Base-by-base conservation (phyloP, 2,888 invertebrate genomes). In the Melinaea marsaeus region DNA sequence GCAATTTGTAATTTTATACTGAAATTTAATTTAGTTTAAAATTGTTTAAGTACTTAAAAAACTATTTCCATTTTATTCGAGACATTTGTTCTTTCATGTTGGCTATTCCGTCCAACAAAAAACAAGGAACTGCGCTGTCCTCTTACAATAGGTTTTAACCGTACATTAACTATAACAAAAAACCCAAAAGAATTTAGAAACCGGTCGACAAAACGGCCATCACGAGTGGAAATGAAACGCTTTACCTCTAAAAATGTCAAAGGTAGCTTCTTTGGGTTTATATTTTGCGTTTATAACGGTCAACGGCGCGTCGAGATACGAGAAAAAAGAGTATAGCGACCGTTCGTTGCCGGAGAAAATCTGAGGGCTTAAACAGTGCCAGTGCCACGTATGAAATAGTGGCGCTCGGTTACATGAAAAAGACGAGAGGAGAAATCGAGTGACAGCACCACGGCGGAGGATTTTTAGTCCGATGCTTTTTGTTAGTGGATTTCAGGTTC, bases 351-450 rank as follows among this genome's bases (percentile, higher is more conserved):
- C 83, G 85, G 88, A 88, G 88, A 85, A 89, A 89, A 90, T 90
- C 90, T 88, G 87, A 85, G 90, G 86, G 90, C 88, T 90, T 90
- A 90, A 89, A 90, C 88, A 90, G 86, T 86, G 85, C 85, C 88
- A 90, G 86, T 86, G 85, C 85, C 86, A 80, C 86, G 89, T 88
- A 90, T 89, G 88, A 90, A 90, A 90, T 90, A 89, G 86, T 87
- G 79, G 84, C 80, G 85, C 85, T 88, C 86, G 87, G 88, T 89
- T 88, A 90, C 90, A 90, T 89, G 90, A 90, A 90, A 90, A 89
- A 90, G 90, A 90, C 87, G 88, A 87, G 84, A 85, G 85, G 83
- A 86, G 85, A 86, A 88, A 90, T 90, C 88, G 88, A 88, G 88
- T 88, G 88, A 90, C 90, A 86, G 87, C 80, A 84, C 85, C 82